These are phyloP conservation scores for Drosophila athabasca DNA, from an alignment of 1,140 invertebrate genomes.

Conservation along the genomic window DNA sequence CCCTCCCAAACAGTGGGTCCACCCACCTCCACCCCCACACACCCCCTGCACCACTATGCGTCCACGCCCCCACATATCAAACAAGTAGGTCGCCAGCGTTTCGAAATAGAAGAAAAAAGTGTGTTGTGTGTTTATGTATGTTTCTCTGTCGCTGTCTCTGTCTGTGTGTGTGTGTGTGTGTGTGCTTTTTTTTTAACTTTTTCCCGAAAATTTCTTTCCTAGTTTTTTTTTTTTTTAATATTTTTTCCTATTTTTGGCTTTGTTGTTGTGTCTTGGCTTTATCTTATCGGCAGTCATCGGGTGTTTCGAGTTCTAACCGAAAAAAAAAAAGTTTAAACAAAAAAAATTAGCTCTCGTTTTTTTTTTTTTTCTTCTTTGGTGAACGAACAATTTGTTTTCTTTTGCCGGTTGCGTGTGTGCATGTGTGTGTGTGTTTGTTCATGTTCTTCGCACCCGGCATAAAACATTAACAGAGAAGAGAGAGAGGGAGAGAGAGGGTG, in stretches of 20 bases:
- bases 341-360: conserved; percentile 40
- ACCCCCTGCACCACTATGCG: neutral
- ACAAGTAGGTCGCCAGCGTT: conserved; percentile 75
- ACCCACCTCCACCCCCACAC: neutral
- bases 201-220: too few species aligned
- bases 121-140: neutral
- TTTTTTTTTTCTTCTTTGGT: conserved; percentile 11
- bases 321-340: conserved; percentile 51
- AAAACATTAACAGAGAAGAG: conserved; percentile 42
- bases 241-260: conserved; percentile 16
- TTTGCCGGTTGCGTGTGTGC: conserved; percentile 1
- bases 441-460: conserved; percentile 58
- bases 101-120: conserved; percentile 65
- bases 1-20: neutral
- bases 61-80: conserved; percentile 62
- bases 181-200: too few species aligned
- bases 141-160: too few species aligned
- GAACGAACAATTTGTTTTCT: conserved; percentile 19
- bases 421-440: conserved; percentile 35
- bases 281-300: conserved; percentile 71
- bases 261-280: conserved; percentile 42
- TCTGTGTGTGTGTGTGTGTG: too few species aligned
- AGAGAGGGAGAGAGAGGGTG: conserved; percentile 2
- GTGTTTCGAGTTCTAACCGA: conserved; percentile 43
- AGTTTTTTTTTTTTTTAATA: neutral